A percentile compares a stretch with the other conserved stretches of the same genome.
Conservation (phyloP, 2,113 vertebrate species). For the Noturus placidus region DNA sequence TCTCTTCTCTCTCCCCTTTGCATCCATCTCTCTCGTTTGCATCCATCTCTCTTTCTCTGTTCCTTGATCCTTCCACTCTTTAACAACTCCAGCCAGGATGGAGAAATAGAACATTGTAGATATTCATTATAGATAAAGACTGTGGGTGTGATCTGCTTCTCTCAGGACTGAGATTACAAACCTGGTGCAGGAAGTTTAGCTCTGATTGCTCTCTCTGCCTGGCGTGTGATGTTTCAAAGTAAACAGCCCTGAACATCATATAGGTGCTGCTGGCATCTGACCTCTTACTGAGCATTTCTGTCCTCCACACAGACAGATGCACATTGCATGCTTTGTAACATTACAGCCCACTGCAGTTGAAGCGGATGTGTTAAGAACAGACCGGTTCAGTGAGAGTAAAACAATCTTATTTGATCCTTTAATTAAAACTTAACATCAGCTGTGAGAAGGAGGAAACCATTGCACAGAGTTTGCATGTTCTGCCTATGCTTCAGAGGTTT, state of each 20-base stretch:
- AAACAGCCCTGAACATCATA: conserved; percentile 29
- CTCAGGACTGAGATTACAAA: conserved; percentile 64
- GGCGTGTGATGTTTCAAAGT: conserved; percentile 38
- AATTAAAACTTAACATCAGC: not conserved
- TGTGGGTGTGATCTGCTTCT: conserved; percentile 57
- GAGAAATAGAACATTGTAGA: conserved; percentile 60
- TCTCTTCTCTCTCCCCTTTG: not conserved
- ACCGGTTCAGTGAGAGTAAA: not conserved
- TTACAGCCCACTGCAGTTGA: not conserved
- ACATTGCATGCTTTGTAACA: not conserved
- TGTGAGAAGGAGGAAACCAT: not conserved
- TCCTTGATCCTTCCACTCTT: not conserved
- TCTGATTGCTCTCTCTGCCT: conserved; percentile 52
- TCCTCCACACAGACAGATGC: not conserved
- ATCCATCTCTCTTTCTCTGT: not conserved
- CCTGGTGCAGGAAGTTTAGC: conserved; percentile 60
- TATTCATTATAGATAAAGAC: conserved; percentile 74
- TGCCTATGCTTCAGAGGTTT: too few relatives aligned
- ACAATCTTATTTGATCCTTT: not conserved
- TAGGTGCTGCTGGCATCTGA: conserved; percentile 16
- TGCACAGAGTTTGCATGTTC: too few relatives aligned
- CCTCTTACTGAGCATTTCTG: not conserved
- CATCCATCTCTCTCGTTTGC: not conserved
- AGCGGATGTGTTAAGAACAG: not conserved
- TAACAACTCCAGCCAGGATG: conserved; percentile 44